Conservation (phyloP, 2,797 vertebrate genomes). For the Chelonia mydas region DNA sequence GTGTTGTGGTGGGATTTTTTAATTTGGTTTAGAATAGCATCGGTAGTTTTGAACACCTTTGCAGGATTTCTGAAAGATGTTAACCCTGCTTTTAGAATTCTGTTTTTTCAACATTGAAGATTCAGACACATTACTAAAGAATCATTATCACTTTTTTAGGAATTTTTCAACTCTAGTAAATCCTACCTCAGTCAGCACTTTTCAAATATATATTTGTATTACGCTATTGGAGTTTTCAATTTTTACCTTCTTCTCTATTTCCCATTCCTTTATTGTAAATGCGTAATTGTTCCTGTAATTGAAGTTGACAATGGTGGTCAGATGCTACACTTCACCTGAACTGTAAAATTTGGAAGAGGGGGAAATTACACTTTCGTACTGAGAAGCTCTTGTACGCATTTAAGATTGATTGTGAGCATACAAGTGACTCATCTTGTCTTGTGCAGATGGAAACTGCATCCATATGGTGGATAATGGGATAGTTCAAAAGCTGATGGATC, state of each 20-base stretch:
- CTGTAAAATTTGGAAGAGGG: not conserved
- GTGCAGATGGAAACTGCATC: slow-evolving; percentile 95
- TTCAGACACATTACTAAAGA: not conserved
- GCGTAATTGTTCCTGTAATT: not conserved
- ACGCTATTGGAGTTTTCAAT: not conserved
- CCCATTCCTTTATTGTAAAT: not conserved
- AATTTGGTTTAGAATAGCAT: not conserved
- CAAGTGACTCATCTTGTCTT: slow-evolving; percentile 52
- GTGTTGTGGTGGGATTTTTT: not conserved
- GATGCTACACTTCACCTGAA: not conserved
- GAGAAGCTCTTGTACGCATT: not conserved
- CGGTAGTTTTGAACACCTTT: not conserved
- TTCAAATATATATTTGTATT: not conserved
- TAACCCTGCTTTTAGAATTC: not conserved
- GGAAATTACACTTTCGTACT: not conserved
- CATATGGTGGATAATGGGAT: slow-evolving; percentile 99
- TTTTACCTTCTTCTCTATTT: not conserved
- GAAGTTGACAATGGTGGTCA: not conserved
- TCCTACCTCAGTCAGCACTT: not conserved
- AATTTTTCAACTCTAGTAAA: not conserved
- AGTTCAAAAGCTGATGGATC: slow-evolving; percentile 94
- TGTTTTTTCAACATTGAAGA: not conserved
- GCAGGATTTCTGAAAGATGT: not conserved
- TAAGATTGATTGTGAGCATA: slow-evolving; percentile 6
- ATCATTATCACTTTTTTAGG: not conserved